Conservation (phyloP, 2,113 vertebrate genomes). For the Antechinus flavipes region DNA sequence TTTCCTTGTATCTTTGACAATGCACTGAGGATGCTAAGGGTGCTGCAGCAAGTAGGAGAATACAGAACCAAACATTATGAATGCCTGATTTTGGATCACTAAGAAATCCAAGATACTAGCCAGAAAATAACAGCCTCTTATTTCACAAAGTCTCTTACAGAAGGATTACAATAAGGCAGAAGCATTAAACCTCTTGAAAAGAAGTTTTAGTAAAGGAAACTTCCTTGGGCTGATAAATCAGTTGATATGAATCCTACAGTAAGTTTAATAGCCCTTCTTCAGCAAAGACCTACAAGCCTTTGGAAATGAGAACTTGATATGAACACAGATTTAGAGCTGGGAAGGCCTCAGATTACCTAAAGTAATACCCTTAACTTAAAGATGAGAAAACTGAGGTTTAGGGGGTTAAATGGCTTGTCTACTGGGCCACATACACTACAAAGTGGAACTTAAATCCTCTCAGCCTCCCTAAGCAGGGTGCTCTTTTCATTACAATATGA, state of each 20-base stretch:
- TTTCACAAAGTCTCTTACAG: constrained; percentile 24
- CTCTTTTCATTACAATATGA: not conserved
- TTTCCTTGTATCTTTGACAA: constrained; percentile 35
- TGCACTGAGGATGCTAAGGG: not conserved
- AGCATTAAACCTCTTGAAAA: not conserved
- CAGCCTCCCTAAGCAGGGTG: not conserved
- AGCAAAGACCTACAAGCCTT: constrained; percentile 37
- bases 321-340: not conserved
- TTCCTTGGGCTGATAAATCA: constrained; percentile 8
- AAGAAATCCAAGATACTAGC: constrained; percentile 28
- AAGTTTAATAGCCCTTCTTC: constrained; percentile 30
- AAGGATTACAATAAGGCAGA: constrained; percentile 10
- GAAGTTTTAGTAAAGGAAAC: constrained; percentile 40
- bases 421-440: not conserved
- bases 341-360: not conserved
- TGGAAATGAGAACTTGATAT: not conserved
- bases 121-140: constrained; percentile 32
- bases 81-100: constrained; percentile 48
- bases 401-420: not conserved
- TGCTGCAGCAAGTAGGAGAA: constrained; percentile 26
- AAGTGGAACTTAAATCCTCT: not conserved
- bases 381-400: not conserved
- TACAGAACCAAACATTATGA: constrained; percentile 22
- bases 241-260: not conserved
- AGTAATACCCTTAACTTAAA: not conserved